Base-by-base conservation (phyloP, 2,113 vertebrate species). In the Zosterops pallidus region DNA sequence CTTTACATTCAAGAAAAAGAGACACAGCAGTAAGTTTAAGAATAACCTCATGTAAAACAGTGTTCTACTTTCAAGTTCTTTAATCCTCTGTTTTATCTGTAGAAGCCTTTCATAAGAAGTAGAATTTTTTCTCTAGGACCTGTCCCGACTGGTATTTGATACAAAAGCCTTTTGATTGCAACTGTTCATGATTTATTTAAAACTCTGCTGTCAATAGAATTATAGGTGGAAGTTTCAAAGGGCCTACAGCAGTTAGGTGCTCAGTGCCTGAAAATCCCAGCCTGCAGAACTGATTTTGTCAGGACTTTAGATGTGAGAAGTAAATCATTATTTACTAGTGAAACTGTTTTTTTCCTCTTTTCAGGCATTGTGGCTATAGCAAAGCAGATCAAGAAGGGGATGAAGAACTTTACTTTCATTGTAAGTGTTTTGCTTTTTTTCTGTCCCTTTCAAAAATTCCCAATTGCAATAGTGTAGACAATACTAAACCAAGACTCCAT, bases 351-450 rank as follows among this genome's bases (percentile, higher is more conserved):
- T 83, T 89, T 83, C 9, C 18, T 82, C 82, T 87, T 94, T 96
- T 49, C 60, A 99, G 99, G 96, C 99, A 99, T 95, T 99, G 99
- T 95, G 99, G 99, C 75, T 99, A 99, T 96, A 99, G 99, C 98
- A 99, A 99, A 98, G 99, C 99, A 5, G 99, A 99, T 97, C 99
- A 99, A 97, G 99, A 99, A 98, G 99, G 99, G 77, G 99, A 99
- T 93, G 99, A 99, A 98, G 99, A 99, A 96, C 99, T 99, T 95
- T 99, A 99, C 98, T 99, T 99, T 98, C 99, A 99, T 98, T 99
- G 99, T 99, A 99, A 99, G 99, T 99, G 97, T 98, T 98, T 97
- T 95, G 97, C 91, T 97, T 98, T 97, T 97, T 88, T 89, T 94
- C 9, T 1, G 33, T n/a, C 14, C 22, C 29, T 71, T 80, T 78